Base-by-base conservation (phyloP, 2,113 vertebrate genomes). In the Chaetodon trifascialis region DNA sequence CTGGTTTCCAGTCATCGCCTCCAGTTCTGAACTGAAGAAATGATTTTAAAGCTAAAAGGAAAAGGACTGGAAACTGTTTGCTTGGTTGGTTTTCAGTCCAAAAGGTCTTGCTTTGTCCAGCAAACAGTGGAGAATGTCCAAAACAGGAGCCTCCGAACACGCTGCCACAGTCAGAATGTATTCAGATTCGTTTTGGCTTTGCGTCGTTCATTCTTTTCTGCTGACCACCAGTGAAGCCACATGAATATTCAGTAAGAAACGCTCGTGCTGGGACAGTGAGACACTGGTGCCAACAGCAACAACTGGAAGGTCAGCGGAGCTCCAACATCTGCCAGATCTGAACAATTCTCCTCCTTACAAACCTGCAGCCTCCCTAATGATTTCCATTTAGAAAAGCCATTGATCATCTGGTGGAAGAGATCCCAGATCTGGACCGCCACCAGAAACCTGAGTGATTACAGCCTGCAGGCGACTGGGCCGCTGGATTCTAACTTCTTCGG, bases 261-360 rank as follows among this genome's bases (percentile, higher is more conserved):
- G 16, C 58, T 19, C 23, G 12, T 56, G 25, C 52, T n/a, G 10
- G 7, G 36, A 46, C 44, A 59, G 25, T 1, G 17, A 15, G 21
- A 58, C 15, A 30, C 46, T 40, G 21, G 34, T 30, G 59, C 21
- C 52, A 52, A 30, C 36, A 67, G 54, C 44, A 69, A 38, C 21
- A 23, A 71, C 36, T 82, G 40, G 9, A 76, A 68, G 68, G 62
- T 73, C 46, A 66, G 55, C 2, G 11, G n/a, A 56, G 23, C 40
- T 58, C 30, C 58, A 42, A 63, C 36, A 42, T 52, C 52, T 38
- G 70, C 25, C 52, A 36, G 60, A 56, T 10, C 44, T 25, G 4
- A 52, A 25, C 49, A 2, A 12, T 10, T 40, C 6, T 73, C 40
- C 21, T 12, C 51, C 10, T 23, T 1, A 14, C 14, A 63, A 46